These are phyloP conservation scores for Alosa alosa DNA, from an alignment of 2,113 vertebrate species.

Conservation along the genomic window DNA sequence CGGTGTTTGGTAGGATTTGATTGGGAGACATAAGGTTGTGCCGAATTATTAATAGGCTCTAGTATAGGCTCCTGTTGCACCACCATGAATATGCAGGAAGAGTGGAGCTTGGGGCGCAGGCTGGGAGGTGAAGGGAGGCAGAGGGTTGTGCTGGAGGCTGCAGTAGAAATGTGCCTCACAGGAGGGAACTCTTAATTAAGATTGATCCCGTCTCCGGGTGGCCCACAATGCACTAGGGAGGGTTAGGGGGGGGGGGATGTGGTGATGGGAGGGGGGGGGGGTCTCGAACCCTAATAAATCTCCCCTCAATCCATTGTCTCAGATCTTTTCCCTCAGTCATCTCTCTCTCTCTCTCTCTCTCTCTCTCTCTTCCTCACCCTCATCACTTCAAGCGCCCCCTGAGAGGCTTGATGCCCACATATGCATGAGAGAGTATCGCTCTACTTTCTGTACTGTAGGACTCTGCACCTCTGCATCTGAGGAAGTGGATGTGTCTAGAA, in stretches of 20 bases:
- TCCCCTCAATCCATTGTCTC: constrained; percentile 16
- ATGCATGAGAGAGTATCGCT: background rate
- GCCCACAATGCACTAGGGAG: constrained; percentile 18
- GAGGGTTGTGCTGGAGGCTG: background rate
- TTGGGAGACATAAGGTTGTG: background rate
- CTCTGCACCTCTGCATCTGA: background rate
- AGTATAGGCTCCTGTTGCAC: background rate
- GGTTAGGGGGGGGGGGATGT: background rate
- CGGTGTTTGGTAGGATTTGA: background rate
- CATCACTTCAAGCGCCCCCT: background rate
- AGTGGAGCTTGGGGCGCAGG: no score
- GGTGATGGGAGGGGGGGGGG: background rate
- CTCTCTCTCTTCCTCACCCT: background rate
- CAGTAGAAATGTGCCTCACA: constrained; percentile 25
- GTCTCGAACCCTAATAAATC: constrained; percentile 31
- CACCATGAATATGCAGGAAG: background rate
- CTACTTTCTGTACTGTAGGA: background rate
- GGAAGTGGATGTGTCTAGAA: background rate
- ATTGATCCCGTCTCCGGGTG: constrained; percentile 33
- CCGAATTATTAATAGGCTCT: background rate
- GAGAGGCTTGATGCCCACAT: no score
- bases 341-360: background rate
- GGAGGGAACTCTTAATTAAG: constrained; percentile 37
- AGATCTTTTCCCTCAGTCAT: constrained; percentile 21
- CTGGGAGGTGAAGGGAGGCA: background rate